Conservation (phyloP, 2,888 invertebrate species). For the Epiblema foenella region DNA sequence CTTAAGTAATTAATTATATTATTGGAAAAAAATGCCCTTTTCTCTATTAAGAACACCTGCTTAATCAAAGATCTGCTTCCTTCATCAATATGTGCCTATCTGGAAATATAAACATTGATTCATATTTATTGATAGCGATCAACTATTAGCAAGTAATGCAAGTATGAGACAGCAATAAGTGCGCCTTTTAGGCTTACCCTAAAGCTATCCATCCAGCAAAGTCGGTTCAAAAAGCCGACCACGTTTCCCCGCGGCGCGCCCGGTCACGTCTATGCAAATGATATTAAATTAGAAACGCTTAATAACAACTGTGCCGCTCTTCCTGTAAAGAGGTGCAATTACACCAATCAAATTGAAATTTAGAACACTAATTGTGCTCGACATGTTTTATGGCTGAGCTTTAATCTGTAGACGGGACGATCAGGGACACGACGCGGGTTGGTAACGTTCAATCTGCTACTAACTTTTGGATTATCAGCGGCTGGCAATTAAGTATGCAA, state of each 20-base stretch:
- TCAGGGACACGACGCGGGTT: conserved; percentile 51
- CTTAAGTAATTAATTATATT: too few relatives aligned
- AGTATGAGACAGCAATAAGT: not conserved
- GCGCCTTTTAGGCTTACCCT: conserved; percentile 9
- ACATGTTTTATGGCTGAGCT: conserved; percentile 72
- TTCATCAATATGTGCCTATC: not conserved
- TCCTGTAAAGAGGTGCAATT: conserved; percentile 82
- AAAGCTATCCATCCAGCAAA: conserved; percentile 8
- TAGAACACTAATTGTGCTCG: conserved; percentile 78
- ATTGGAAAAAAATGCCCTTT: too few relatives aligned
- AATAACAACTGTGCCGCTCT: conserved; percentile 81
- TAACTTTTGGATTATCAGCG: conserved; percentile 22
- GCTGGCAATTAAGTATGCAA: conserved; percentile 15
- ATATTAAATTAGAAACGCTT: conserved; percentile 84
- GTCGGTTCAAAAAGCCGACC: conserved; percentile 44
- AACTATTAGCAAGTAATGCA: not conserved
- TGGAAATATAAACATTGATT: not conserved
- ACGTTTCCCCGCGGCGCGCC: conserved; percentile 49
- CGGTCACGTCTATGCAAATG: conserved; percentile 84
- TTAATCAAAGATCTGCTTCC: too few relatives aligned
- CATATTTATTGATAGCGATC: not conserved
- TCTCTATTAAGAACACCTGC: too few relatives aligned
- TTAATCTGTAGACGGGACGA: conserved; percentile 61
- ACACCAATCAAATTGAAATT: conserved; percentile 84
- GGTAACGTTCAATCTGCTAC: conserved; percentile 30